Conservation (phyloP, 2,113 vertebrate species). For the Lethenteron camtschaticum region DNA sequence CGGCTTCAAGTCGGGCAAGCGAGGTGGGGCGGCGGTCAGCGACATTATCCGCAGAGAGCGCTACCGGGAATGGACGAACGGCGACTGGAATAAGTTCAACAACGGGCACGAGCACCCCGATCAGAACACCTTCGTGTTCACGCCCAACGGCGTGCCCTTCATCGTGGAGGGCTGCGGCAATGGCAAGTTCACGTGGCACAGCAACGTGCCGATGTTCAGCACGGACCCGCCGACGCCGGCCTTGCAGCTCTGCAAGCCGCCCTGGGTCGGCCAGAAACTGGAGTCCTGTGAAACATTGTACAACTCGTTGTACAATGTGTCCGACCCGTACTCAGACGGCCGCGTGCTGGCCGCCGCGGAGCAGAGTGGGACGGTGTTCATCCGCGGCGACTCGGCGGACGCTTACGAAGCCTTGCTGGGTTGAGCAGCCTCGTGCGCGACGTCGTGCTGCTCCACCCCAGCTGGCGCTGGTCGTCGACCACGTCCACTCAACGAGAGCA, state of each 20-base stretch:
- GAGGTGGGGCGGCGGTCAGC: constrained; percentile 68
- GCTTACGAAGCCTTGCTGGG: constrained; percentile 53
- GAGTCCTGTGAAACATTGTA: constrained; percentile 28
- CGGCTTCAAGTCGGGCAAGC: constrained; percentile 92
- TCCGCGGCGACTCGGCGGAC: constrained; percentile 53
- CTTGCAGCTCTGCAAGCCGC: constrained; percentile 50
- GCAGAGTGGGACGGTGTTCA: constrained; percentile 52
- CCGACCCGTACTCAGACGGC: constrained; percentile 30
- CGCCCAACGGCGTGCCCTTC: constrained; percentile 72
- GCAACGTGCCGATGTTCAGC: constrained; percentile 69
- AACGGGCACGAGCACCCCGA: constrained; percentile 88
- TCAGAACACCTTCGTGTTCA: constrained; percentile 88
- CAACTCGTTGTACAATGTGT: constrained; percentile 14
- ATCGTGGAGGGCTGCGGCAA: constrained; percentile 86
- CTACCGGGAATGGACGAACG: constrained; percentile 69
- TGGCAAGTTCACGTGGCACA: constrained; percentile 73
- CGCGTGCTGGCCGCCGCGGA: constrained; percentile 42
- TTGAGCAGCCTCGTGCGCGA: constrained; percentile 60
- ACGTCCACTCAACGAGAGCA: constrained; percentile 52
- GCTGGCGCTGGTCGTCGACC: constrained; percentile 69
- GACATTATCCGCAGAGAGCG: constrained; percentile 77
- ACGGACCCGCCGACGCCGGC: constrained; percentile 31
- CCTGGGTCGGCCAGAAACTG: constrained; percentile 86
- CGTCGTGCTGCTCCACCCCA: constrained; percentile 63
- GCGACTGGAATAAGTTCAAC: constrained; percentile 76